phyloP scores from a whole-genome alignment of 1,140 invertebrate species.

The Lanistes nyassanus region DNA sequence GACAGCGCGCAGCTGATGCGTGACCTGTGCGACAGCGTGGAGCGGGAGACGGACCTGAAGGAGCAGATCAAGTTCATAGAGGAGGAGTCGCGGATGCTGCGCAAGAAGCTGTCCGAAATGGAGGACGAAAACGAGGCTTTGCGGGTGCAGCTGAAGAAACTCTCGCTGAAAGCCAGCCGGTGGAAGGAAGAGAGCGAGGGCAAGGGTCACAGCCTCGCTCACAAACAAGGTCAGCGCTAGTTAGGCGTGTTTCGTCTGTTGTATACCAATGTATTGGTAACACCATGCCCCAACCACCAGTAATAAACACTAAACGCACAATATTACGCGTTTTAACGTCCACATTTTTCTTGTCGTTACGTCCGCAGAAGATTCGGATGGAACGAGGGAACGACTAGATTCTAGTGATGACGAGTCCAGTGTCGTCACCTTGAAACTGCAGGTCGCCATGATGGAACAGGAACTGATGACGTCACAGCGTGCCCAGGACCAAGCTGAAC shows the following conservation, averaged over 20 bases:
- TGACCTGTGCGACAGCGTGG: conserved; percentile 89
- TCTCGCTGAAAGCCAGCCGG: conserved; percentile 71
- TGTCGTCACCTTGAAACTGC: conserved; percentile 65
- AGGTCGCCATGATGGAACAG: conserved; percentile 88
- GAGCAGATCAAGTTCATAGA: conserved; percentile 91
- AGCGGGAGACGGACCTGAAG: conserved; percentile 90
- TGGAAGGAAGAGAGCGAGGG: conserved; percentile 44
- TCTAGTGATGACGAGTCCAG: conserved; percentile 19
- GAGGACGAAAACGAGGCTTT: conserved; percentile 95
- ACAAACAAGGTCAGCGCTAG: too few relatives aligned
- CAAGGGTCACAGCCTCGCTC: not conserved
- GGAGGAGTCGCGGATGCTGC: conserved; percentile 83
- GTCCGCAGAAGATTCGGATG: too few relatives aligned
- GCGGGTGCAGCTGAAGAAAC: conserved; percentile 91
- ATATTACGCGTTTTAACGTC: too few relatives aligned
- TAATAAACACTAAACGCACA: too few relatives aligned
- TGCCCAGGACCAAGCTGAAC: conserved; percentile 86
- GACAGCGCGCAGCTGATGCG: conserved; percentile 75
- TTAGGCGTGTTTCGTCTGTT: too few relatives aligned
- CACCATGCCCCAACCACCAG: too few relatives aligned
- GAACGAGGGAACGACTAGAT: conserved; percentile 6
- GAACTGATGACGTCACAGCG: conserved; percentile 82
- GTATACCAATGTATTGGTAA: too few relatives aligned
- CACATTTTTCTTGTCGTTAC: too few relatives aligned
- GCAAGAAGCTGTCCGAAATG: conserved; percentile 85